Evolutionary conservation across 2,888 invertebrate species (phyloP), one percentile per base, ranked within the genome.

Genomic region (Thyatira batis): DNA sequence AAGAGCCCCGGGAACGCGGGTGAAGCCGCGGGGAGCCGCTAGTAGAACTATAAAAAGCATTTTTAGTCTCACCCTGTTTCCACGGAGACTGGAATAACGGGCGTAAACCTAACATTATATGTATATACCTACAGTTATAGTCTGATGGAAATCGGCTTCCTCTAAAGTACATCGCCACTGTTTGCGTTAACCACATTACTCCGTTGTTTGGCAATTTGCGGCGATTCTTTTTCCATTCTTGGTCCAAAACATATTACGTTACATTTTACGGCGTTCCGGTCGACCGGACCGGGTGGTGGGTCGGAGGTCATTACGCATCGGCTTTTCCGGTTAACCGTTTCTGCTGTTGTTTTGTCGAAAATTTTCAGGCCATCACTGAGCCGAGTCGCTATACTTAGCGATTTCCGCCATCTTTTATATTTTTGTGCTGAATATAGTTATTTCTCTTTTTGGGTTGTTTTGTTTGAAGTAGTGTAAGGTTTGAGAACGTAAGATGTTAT

Each of bases 231-330:
- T 48, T 39, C 39, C 48, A 27, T 27, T 27, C 48, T 17, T 10
- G 27, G 48, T 27, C 48, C 48, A 55, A 53, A 63, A 57, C 64
- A 68, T 68, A 67, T 69, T 72, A 67, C 63, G 69, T 65, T 58
- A 69, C 69, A 61, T 66, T 72, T 72, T 69, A 73, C 64, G 64
- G 53, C 62, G 60, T 67, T 72, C 74, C 77, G 70, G 71, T 67
- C 58, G 63, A 60, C 56, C 63, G 61, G 60, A 50, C 27, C 63
- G 63, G 62, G 51, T 63, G 69, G 67, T 63, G 63, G 62, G 51
- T 63, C 69, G 67, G 67, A 70, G 69, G 69, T 72, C 74, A 64
- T 77, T 72, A 74, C 63, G 67, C 68, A 65, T 61, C 51, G 58
- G 33, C 53, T 70, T 67, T 73, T 69, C 67, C 69, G 58, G 54